Evolutionary conservation across 2,797 vertebrate genomes (phyloP).

Genomic region (Semaprochilodus insignis): DNA sequence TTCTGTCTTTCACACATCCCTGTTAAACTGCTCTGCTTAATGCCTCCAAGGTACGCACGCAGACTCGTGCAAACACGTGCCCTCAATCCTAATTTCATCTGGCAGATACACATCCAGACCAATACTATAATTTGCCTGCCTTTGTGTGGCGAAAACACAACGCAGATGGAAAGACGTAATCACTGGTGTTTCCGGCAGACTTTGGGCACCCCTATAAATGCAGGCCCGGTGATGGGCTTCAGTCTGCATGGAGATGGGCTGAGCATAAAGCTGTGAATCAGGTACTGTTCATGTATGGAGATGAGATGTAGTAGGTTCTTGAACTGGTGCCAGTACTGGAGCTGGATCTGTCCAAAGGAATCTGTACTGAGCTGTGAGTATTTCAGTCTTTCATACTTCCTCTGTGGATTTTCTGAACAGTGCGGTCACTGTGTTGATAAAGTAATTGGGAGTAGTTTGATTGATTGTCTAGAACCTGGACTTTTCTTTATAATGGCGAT

Average conservation of each 20-base stretch:
- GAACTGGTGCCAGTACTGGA: not conserved
- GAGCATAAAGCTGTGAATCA: slow-evolving; percentile 29
- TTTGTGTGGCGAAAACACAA: slow-evolving; percentile 57
- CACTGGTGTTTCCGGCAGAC: slow-evolving; percentile 68
- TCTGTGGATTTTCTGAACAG: not conserved
- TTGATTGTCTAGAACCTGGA: too few relatives aligned
- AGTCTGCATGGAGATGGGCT: slow-evolving; percentile 57
- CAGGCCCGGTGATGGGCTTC: slow-evolving; percentile 41
- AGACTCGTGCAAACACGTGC: slow-evolving; percentile 37
- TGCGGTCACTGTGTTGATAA: too few relatives aligned
- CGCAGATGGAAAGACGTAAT: slow-evolving; percentile 72
- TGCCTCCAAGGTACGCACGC: slow-evolving; percentile 46
- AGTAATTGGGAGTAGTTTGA: too few relatives aligned
- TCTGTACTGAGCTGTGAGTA: slow-evolving; percentile 45
- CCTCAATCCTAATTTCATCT: slow-evolving; percentile 46
- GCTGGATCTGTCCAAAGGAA: not conserved
- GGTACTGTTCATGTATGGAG: slow-evolving; percentile 28
- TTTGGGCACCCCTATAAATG: slow-evolving; percentile 79
- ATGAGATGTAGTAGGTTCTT: not conserved
- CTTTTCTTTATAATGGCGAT: too few relatives aligned
- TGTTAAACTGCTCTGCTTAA: slow-evolving; percentile 69
- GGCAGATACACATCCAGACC: slow-evolving; percentile 47
- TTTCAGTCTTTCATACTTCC: not conserved
- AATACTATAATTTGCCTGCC: slow-evolving; percentile 61
- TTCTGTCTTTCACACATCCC: slow-evolving; percentile 73